Base-by-base conservation (phyloP, 2,797 vertebrate genomes). In the Calcarius lapponicus region DNA sequence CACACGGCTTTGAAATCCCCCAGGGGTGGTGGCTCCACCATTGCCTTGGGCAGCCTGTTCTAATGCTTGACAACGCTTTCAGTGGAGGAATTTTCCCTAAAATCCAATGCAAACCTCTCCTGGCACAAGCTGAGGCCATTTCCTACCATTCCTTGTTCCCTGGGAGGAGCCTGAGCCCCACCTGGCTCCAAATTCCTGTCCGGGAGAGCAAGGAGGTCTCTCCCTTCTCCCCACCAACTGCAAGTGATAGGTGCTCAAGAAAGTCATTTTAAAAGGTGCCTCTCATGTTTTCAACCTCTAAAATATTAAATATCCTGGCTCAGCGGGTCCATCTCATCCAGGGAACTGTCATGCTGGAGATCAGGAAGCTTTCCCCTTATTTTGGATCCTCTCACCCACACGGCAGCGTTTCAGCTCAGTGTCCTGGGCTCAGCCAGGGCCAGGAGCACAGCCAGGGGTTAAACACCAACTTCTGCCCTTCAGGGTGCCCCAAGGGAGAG, bases 341-440 rank as follows among this genome's bases (percentile, higher is more conserved):
- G 31, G 61, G 40, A 84, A 9, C 7, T 36, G 11, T 43, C 40
- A 5, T 17, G 13, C 22, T 69, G 71, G 42, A 34, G 11, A 15
- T 38, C 17, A 40, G 50, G 17, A 29, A 43, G 4, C 6, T 45
- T 69, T 26, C 9, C 34, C 17, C 18, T n/a, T 50, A 3, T n/a
- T 86, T 45, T 78, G 14, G 11, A 36, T 24, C 12, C 25, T 67
- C 74, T 47, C 66, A 36, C 36, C 9, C 45, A 14, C 4, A 1
- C 0, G 0, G 2, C 0, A 0, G 9, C 0, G 1, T 58, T 71
- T 34, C 57, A 60, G 42, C n/a, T 5, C n/a, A 0, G 54, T 8
- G 9, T 70, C 50, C 47, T 10, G 18, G 31, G 13, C 82, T 78
- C 45, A 60, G 53, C 17, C 65, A 51, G 50, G 32, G 34, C 9